Conservation (phyloP, 2,113 vertebrate species). For the Porphyrio hochstetteri region DNA sequence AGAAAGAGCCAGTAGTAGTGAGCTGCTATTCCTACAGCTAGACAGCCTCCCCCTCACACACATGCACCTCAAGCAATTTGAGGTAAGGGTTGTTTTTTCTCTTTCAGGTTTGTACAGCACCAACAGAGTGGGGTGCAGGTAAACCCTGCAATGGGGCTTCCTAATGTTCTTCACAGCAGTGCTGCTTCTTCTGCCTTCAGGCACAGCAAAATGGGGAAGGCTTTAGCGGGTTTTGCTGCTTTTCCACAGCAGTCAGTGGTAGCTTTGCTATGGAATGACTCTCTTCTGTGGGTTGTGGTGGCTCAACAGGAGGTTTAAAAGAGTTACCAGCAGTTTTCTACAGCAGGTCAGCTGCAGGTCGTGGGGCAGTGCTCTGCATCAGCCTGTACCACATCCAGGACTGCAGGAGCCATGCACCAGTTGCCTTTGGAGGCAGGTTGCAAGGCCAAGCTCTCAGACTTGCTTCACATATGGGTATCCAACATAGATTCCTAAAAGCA, state of each 20-base stretch:
- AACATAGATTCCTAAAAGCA: neutral
- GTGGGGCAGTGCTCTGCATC: neutral
- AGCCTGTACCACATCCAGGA: accelerated
- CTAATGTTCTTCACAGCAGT: neutral
- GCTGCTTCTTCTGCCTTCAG: neutral
- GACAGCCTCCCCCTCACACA: neutral
- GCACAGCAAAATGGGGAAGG: neutral
- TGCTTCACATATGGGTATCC: accelerated
- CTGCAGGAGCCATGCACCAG: neutral
- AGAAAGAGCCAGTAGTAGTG: neutral
- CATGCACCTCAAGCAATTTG: neutral
- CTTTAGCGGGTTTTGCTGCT: neutral
- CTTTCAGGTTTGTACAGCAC: neutral
- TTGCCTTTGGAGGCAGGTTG: neutral
- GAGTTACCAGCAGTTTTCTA: neutral
- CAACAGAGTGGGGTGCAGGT: neutral
- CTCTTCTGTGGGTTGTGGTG: neutral
- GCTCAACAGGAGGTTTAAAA: neutral
- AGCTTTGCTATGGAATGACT: neutral
- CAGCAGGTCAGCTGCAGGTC: neutral
- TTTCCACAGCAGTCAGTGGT: neutral
- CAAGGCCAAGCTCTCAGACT: neutral
- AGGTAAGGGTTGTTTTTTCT: neutral
- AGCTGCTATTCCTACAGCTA: neutral
- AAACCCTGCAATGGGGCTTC: neutral